These are phyloP conservation scores for Mungos mungo DNA, from an alignment of 2,113 vertebrate species.

Conservation along the genomic window DNA sequence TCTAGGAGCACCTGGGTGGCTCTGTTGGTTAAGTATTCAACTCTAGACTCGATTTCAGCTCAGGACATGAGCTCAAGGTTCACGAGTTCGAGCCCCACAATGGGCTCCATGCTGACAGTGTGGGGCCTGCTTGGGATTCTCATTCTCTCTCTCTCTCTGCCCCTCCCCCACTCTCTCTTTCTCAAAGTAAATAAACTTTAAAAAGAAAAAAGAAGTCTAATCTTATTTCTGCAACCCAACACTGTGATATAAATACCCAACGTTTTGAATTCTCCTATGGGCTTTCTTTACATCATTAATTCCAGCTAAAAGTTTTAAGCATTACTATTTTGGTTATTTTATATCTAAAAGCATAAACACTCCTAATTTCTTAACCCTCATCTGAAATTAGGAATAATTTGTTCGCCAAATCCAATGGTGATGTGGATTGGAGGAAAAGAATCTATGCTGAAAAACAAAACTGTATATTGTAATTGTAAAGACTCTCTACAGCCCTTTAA, in stretches of 20 bases:
- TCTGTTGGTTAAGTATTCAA: too few relatives aligned
- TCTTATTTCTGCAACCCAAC: not conserved
- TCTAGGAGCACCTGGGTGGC: not conserved
- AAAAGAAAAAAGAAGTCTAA: not conserved
- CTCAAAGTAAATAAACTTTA: too few relatives aligned
- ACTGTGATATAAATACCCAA: constrained; percentile 7
- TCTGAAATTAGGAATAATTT: not conserved
- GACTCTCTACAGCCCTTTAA: not conserved
- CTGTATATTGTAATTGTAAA: not conserved
- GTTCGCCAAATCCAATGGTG: not conserved
- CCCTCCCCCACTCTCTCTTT: too few relatives aligned
- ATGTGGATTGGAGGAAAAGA: not conserved
- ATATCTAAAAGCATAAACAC: not conserved
- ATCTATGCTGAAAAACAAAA: not conserved
- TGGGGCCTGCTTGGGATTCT: too few relatives aligned
- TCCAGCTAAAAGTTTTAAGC: not conserved
- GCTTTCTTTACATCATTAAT: not conserved
- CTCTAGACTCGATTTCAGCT: too few relatives aligned
- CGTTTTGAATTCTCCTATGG: constrained; percentile 1
- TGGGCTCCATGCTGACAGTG: too few relatives aligned
- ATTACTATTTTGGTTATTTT: constrained; percentile 17
- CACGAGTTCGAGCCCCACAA: too few relatives aligned
- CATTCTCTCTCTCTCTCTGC: too few relatives aligned
- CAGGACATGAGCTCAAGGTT: too few relatives aligned
- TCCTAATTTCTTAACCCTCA: not conserved